Conservation (phyloP, 2,888 invertebrate genomes). For the Dryococelus australis region DNA sequence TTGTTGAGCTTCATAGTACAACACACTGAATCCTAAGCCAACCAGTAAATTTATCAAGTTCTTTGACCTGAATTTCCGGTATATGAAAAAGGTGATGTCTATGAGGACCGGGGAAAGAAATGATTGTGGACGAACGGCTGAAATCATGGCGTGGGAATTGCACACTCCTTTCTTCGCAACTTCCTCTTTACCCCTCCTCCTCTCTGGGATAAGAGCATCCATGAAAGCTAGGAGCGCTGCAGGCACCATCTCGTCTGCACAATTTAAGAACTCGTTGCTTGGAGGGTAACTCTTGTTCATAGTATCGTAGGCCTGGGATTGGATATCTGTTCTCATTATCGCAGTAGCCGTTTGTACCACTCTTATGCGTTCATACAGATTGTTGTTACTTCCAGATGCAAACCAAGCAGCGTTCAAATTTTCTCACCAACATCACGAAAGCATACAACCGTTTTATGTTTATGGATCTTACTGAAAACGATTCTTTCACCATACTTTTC, state of each 20-base stretch:
- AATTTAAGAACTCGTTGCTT: background rate
- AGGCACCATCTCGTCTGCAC: background rate
- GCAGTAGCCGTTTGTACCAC: background rate
- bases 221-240: background rate
- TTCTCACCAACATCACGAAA: background rate
- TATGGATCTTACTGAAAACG: background rate
- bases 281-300: constrained; percentile 6
- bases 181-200: background rate
- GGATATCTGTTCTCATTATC: background rate
- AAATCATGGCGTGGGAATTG: background rate
- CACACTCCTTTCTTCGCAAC: background rate
- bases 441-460: background rate
- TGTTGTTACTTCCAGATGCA: background rate
- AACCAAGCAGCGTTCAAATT: background rate
- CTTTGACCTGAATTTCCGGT: background rate
- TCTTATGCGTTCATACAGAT: background rate
- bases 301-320: background rate
- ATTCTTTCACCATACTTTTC: background rate
- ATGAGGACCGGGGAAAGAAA: background rate
- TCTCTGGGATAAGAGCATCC: background rate
- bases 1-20: background rate
- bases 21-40: background rate
- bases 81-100: background rate
- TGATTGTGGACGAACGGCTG: background rate
- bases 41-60: constrained; percentile 12